These are phyloP conservation scores for Dromaius novaehollandiae DNA, from an alignment of 2,113 vertebrate genomes.

Conservation along the genomic window DNA sequence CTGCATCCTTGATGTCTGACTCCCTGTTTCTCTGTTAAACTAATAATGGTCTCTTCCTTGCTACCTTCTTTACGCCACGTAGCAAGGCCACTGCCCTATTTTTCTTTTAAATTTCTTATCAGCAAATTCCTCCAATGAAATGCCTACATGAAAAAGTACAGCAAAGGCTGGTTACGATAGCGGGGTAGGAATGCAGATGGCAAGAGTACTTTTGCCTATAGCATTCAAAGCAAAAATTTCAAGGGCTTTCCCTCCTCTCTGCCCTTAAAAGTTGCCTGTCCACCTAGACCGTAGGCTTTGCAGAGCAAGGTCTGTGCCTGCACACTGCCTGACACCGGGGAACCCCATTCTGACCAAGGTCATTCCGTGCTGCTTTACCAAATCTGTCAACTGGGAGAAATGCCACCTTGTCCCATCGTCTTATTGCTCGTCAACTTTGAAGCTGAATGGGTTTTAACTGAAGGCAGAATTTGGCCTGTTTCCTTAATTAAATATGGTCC, in stretches of 20 bases:
- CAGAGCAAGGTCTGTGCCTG: neutral
- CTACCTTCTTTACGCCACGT: conserved; percentile 23
- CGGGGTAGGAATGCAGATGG: neutral
- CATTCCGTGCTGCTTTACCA: neutral
- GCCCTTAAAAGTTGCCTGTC: neutral
- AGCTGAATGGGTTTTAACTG: conserved; percentile 19
- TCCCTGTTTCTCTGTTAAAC: conserved; percentile 35
- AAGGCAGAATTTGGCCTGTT: conserved; percentile 14
- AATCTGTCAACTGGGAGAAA: neutral
- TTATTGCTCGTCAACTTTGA: neutral
- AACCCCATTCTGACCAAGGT: neutral
- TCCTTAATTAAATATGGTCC: conserved; percentile 54
- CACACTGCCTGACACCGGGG: neutral
- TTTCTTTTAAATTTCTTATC: conserved; percentile 33
- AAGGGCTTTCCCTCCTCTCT: neutral
- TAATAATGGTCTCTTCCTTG: neutral
- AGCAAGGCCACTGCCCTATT: neutral
- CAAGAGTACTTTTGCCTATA: neutral
- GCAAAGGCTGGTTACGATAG: neutral
- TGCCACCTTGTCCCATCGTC: neutral
- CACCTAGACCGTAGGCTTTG: neutral
- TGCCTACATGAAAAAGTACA: neutral
- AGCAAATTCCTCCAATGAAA: conserved; percentile 15
- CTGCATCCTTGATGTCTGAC: conserved; percentile 30
- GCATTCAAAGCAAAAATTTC: neutral